Percentiles rank a stretch among this genome's conserved stretches.
phyloP scores from a whole-genome alignment of 2,797 vertebrate genomes.

The Dipus sagitta region DNA sequence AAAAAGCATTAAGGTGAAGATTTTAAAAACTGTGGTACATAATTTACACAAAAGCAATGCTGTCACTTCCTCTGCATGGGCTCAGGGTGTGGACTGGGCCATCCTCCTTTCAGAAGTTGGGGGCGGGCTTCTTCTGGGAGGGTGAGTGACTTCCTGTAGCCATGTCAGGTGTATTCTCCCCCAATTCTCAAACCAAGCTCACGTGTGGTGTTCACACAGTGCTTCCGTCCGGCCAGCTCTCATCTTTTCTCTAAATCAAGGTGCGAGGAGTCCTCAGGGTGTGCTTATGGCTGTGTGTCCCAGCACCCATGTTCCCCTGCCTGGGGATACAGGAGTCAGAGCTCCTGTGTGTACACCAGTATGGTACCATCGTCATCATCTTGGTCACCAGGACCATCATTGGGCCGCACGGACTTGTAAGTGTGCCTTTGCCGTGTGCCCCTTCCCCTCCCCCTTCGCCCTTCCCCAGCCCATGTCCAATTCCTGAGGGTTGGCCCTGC shows the following conservation, averaged over 20 bases:
- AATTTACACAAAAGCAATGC: too few relatives aligned
- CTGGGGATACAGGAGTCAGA: not conserved
- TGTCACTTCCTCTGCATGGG: too few relatives aligned
- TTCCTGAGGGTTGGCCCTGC: not conserved
- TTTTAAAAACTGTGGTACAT: too few relatives aligned
- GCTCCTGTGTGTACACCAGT: not conserved
- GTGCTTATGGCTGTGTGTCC: not conserved
- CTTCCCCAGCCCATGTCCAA: not conserved
- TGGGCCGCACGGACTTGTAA: not conserved
- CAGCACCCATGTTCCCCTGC: not conserved
- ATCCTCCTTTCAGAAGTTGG: too few relatives aligned
- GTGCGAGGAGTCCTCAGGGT: too few relatives aligned
- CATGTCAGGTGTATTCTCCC: not conserved
- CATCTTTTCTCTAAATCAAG: not conserved
- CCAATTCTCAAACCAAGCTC: not conserved
- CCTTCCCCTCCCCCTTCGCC: not conserved
- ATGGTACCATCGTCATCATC: rapidly evolving
- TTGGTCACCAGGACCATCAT: not conserved
- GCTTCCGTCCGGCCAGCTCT: not conserved
- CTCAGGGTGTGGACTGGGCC: too few relatives aligned
- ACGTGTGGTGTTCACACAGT: not conserved
- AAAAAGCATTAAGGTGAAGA: too few relatives aligned
- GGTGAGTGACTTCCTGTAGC: too few relatives aligned
- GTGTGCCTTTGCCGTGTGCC: not conserved
- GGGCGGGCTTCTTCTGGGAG: too few relatives aligned